Percentiles rank a stretch among this genome's conserved stretches.
Evolutionary conservation across 2,113 vertebrate species (phyloP).

Genomic region (Pao palembangensis): DNA sequence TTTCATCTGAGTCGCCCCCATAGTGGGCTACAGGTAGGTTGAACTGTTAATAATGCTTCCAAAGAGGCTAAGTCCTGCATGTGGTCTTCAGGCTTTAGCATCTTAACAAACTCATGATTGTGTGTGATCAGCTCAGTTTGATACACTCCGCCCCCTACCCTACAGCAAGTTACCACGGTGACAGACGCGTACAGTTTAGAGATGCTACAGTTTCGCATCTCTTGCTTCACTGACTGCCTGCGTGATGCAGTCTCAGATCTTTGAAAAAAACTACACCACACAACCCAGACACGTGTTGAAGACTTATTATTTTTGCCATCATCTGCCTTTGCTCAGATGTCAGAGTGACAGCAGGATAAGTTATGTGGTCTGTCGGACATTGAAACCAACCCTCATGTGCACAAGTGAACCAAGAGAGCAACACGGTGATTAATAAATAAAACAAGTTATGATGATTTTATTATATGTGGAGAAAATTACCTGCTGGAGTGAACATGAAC

Average conservation of each 20-base stretch:
- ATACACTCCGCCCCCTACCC: slow-evolving; percentile 19
- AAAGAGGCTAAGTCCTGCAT: slow-evolving; percentile 9
- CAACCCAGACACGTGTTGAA: no score
- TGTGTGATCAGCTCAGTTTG: slow-evolving; percentile 18
- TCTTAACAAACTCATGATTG: slow-evolving; percentile 35
- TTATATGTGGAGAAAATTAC: slow-evolving; percentile 60
- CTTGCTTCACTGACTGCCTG: background rate
- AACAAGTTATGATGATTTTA: background rate
- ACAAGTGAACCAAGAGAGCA: no score
- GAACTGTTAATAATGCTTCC: slow-evolving; percentile 11
- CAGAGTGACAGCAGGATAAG: background rate
- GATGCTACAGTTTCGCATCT: slow-evolving; percentile 15
- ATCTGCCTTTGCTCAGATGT: no score
- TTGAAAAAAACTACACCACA: no score
- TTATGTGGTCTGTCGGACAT: slow-evolving; percentile 51
- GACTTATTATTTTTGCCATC: no score
- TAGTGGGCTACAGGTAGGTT: slow-evolving; percentile 25
- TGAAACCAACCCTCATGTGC: background rate
- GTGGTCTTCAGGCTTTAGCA: slow-evolving; percentile 26
- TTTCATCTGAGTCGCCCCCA: slow-evolving; percentile 76
- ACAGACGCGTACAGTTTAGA: slow-evolving; percentile 4
- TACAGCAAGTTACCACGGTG: slow-evolving; percentile 25
- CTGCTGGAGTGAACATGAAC: slow-evolving; percentile 70
- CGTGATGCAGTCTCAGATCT: no score
- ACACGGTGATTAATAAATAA: background rate